Conservation (phyloP, 2,888 invertebrate genomes). For the Bruchidius siliquastri region DNA sequence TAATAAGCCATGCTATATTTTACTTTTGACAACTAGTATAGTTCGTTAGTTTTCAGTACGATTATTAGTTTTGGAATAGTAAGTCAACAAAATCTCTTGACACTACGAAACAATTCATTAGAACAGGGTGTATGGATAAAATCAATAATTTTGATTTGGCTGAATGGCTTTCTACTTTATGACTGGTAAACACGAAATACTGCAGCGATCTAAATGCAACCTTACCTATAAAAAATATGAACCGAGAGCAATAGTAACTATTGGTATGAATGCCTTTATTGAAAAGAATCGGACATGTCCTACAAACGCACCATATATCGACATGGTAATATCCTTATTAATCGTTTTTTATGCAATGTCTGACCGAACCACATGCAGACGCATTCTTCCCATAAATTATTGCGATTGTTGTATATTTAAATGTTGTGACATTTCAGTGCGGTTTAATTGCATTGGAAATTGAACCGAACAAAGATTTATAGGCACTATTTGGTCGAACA, state of each 20-base stretch:
- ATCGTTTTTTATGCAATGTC: neutral
- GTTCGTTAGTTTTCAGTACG: too few relatives aligned
- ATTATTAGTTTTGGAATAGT: too few relatives aligned
- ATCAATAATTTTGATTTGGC: neutral
- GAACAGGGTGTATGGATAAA: neutral
- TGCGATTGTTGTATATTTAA: slow-evolving; percentile 11
- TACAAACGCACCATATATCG: neutral
- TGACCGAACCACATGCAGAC: neutral
- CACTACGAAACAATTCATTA: neutral
- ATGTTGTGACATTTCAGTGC: slow-evolving; percentile 10
- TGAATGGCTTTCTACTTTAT: neutral
- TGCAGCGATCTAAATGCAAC: neutral
- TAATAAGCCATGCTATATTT: too few relatives aligned
- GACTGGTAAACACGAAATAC: neutral
- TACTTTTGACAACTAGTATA: too few relatives aligned
- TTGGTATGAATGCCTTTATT: neutral
- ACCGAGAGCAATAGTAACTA: neutral
- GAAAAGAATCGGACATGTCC: neutral
- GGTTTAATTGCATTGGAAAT: slow-evolving; percentile 5
- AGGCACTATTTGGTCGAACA: neutral
- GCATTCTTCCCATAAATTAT: slow-evolving; percentile 13
- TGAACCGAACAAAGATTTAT: neutral
- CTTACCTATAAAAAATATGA: neutral
- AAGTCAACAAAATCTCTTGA: too few relatives aligned
- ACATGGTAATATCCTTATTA: neutral